Base-by-base conservation (phyloP, 2,888 invertebrate species). In the Atrina japonica region DNA sequence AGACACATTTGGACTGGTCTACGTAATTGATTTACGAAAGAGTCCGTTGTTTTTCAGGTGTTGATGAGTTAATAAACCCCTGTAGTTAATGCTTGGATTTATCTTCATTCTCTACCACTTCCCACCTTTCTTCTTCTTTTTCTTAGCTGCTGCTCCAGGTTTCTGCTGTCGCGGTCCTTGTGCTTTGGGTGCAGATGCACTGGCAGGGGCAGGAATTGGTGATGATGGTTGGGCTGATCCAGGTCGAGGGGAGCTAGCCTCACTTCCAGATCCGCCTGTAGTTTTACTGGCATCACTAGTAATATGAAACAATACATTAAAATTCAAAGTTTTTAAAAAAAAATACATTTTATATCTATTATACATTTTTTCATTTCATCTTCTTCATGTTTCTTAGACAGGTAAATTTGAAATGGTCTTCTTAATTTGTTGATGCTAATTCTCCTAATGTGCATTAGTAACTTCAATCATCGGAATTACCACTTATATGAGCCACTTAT, bases 111-210 rank as follows among this genome's bases (percentile, higher is more conserved):
- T 7, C 35, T 35, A 80, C 80, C 82, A 83, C 49, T 76, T 76
- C 41, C 76, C 69, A 18, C 83, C 71, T 23, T 82, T 82, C 76
- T 84, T 84, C 75, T 86, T 86, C 70, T 85, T 86, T 75, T 86
- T 86, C 75, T 87, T 86, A 73, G 85, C 86, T 69, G 82, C 82
- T 6, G 83, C 83, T 40, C 78, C 80, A 3, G 85, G 85, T 65
- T 83, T 84, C 66, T 86, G 86, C 66, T 85, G 85, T 21, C 87
- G 60, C 0, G 87, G 87, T 3, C 87, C 87, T 27, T 82, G 77
- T 3, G 75, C 56, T 16, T 56, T 18, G 14, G 73, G 75, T 18
- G 76, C 53, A 2, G 70, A 53, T 1, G 70, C 45, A 1, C 69
- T n/a, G 45, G 75, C 43, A 21, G 72, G 56, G 5, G 69, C 50